Evolutionary conservation across 2,797 vertebrate genomes (phyloP), one percentile per base, ranked within the genome.

Genomic region (Lepus oiostolus): DNA sequence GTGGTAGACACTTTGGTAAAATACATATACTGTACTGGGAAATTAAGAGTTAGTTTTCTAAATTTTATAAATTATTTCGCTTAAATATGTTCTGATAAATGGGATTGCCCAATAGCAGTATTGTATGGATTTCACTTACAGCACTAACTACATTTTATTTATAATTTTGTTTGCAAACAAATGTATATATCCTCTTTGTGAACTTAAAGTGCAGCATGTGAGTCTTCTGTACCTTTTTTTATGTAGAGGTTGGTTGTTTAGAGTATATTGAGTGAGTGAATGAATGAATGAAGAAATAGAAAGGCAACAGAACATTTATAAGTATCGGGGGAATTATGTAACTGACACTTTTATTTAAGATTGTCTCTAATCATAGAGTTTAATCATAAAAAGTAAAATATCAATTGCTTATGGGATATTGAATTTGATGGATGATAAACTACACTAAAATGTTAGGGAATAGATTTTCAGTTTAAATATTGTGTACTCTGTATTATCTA

Each of bases 1-100:
- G 86, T 72, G 77, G 17, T 88, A 93, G 47, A 24, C 81, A 52
- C 6, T 91, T 76, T 28, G 35, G 19, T 88, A 72, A 95, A 91
- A 67, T 62, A 30, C 8, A 67, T n/a, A 24, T 71, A 65, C 21
- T 95, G 88, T 72, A n/a, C 62, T 85, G 35, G 72, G 70, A 89
- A 89, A 67, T 81, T 65, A 60, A 79, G 21, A 95, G 75, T n/a
- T 30, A 1, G 3, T 76, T 95, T 88, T 88, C 68, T 81, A 12
- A 11, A 72, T 72, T 93, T 95, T 30, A 84, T 77, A 88, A 84
- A 87, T 74, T 50, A 17, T 30, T 79, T 94, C 21, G 42, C 24
- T 85, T 86, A 58, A 30, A 72, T 72, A 52, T 42, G 3, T 82
- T 72, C 32, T 88, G 71, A 58, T 47, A 87, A 92, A 30, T 79